Percentiles rank a stretch among this genome's conserved stretches.
Evolutionary conservation across 2,888 invertebrate species (phyloP).

Genomic region (Brachyptera risi): DNA sequence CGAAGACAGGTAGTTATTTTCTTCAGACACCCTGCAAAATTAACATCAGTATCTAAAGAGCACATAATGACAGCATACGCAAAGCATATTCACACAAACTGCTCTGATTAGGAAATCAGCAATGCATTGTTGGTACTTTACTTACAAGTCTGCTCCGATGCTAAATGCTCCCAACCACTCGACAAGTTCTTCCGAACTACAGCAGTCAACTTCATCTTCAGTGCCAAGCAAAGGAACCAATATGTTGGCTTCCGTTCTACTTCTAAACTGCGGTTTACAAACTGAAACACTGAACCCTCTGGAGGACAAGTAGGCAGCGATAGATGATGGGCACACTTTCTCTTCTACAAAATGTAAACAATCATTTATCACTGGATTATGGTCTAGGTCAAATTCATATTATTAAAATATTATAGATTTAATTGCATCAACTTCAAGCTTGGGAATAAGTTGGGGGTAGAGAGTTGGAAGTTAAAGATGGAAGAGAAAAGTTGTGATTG

Average conservation of each 20-base stretch:
- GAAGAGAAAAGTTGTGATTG: too few species aligned
- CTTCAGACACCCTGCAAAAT: conserved; percentile 37
- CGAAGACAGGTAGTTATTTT: conserved; percentile 43
- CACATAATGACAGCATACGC: neutral
- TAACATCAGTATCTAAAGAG: neutral
- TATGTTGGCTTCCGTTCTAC: conserved; percentile 42
- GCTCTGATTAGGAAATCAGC: neutral
- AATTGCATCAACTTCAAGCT: too few species aligned
- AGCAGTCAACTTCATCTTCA: conserved; percentile 37
- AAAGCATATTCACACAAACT: neutral
- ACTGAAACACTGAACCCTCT: conserved; percentile 46
- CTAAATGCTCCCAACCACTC: conserved; percentile 56
- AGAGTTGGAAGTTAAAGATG: too few species aligned
- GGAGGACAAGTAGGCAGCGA: conserved; percentile 53
- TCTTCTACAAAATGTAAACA: conserved; percentile 38
- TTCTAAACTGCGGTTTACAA: conserved; percentile 44
- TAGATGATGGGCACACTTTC: conserved; percentile 54
- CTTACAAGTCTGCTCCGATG: conserved; percentile 44
- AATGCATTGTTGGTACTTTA: neutral
- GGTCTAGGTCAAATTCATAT: too few species aligned
- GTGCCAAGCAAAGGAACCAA: conserved; percentile 43
- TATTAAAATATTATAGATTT: too few species aligned
- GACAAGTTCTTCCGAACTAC: conserved; percentile 42
- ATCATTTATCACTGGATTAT: too few species aligned
- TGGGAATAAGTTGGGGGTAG: too few species aligned